Base-by-base conservation (phyloP, 1,140 invertebrate genomes). In the Eurosta solidaginis region DNA sequence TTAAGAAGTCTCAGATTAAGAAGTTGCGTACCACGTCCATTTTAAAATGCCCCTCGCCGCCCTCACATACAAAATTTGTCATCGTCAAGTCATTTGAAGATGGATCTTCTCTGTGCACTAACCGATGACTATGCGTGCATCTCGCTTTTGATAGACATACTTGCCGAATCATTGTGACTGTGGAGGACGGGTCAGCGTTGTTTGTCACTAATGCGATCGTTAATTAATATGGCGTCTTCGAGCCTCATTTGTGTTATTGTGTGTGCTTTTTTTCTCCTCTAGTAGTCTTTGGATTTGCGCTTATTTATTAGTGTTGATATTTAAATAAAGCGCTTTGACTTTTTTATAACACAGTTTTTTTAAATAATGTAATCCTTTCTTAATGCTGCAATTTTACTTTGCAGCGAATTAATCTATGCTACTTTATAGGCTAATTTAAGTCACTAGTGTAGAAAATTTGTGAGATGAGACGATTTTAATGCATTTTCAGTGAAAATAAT, bases 191-290 rank as follows among this genome's bases (percentile, higher is more conserved):
- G 68, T 44, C 42, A 74, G 36, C 40, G 12, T 74, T 74, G 73
- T 20, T 20, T 20, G 36, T 22, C 44, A 29, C 44, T 74, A 74
- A 74, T 74, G 20, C 73, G 73, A 27, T 74, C 27, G 42, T 45
- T 45, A 74, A 74, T 74, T 74, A 45, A 74, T 74, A 22, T 74
- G 44, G 44, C 44, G 40, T 74, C 44, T 74, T 74, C 25, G 25
- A n/a, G 44, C 27, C 44, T 74, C 73, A 20, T 74, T 47, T 74
- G 42, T 74, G 25, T 6, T 74, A 6, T 74, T 42, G 17, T 3
- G 22, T n/a, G 6, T 42, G 20, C 22, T 42, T 74, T 74, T 17
- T 74, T 59, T 59, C 12, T 33, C 14, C 1, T 25, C 27, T 29
- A 29, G 17, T 68, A 40, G 33, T 68, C 4, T 40, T 29, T 40